phyloP scores from a whole-genome alignment of 2,113 vertebrate genomes.

The Caranx ignobilis region DNA sequence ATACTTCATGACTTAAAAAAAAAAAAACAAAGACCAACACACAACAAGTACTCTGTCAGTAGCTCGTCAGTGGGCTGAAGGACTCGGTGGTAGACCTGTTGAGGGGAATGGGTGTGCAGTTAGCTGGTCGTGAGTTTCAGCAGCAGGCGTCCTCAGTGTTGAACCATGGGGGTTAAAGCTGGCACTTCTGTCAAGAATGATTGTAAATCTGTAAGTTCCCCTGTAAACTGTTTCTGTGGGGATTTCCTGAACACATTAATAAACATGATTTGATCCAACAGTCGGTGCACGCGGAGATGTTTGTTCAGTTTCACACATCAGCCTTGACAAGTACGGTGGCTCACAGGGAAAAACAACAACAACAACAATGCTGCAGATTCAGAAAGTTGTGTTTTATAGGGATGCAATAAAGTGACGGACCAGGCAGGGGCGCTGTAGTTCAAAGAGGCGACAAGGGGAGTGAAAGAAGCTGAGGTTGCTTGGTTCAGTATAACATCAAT shows the following conservation, averaged over 20 bases:
- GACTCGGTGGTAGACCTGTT: slow-evolving; percentile 56
- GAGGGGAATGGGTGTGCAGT: slow-evolving; percentile 52
- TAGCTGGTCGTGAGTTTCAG: slow-evolving; percentile 59
- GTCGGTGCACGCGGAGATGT: neutral
- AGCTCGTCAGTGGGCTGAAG: slow-evolving; percentile 35
- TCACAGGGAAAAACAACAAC: no score
- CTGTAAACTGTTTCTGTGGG: slow-evolving; percentile 81
- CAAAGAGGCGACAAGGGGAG: no score
- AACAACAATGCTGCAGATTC: no score
- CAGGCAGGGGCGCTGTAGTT: no score
- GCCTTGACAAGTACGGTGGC: no score
- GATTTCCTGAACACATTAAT: slow-evolving; percentile 82
- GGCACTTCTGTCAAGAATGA: slow-evolving; percentile 79
- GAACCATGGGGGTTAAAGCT: slow-evolving; percentile 65
- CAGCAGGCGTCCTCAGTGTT: slow-evolving; percentile 63
- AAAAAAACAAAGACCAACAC: slow-evolving; percentile 23
- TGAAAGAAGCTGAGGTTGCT: no score
- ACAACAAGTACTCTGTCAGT: slow-evolving; percentile 27
- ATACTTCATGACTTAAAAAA: slow-evolving; percentile 28
- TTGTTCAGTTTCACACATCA: no score
- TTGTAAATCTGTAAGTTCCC: slow-evolving; percentile 84
- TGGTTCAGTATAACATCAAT: no score
- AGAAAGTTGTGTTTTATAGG: no score
- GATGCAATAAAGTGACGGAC: no score
- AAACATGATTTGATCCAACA: slow-evolving; percentile 80